A percentile compares a stretch with the other conserved stretches of the same genome.
phyloP scores from a whole-genome alignment of 2,113 vertebrate species.

The Trematomus loennbergii region DNA sequence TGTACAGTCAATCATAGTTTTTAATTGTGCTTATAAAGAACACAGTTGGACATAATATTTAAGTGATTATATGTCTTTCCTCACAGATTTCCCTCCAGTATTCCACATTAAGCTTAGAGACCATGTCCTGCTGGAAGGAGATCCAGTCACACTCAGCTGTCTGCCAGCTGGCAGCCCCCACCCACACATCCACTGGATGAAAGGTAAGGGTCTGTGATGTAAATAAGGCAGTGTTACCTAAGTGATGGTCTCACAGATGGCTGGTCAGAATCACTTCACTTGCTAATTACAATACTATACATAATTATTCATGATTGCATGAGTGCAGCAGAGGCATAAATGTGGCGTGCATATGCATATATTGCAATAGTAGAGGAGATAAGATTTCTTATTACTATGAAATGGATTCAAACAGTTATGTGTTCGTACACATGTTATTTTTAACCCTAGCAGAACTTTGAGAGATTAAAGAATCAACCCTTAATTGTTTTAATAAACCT shows the following conservation, averaged over 20 bases:
- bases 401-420: neutral
- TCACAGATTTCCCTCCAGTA: slow-evolving; percentile 93
- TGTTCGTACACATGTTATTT: neutral
- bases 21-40: neutral
- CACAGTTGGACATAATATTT: neutral
- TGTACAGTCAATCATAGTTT: neutral
- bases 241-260: neutral
- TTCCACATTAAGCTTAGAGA: slow-evolving; percentile 99
- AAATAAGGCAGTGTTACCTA: neutral
- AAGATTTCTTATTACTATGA: neutral
- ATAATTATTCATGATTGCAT: neutral
- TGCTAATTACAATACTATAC: slow-evolving; percentile 5
- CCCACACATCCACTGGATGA: slow-evolving; percentile 93
- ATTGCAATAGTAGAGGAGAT: neutral
- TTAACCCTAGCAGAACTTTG: neutral
- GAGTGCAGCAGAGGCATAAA: neutral
- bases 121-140: slow-evolving; percentile 95
- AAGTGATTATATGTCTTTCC: neutral
- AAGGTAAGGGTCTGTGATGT: slow-evolving; percentile 83
- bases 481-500: neutral
- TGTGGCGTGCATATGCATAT: neutral
- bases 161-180: slow-evolving; percentile 94
- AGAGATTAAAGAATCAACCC: too few species aligned
- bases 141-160: slow-evolving; percentile 95
- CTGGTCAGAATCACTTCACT: neutral